phyloP scores from a whole-genome alignment of 2,888 invertebrate species.

The Diarsia rubi region DNA sequence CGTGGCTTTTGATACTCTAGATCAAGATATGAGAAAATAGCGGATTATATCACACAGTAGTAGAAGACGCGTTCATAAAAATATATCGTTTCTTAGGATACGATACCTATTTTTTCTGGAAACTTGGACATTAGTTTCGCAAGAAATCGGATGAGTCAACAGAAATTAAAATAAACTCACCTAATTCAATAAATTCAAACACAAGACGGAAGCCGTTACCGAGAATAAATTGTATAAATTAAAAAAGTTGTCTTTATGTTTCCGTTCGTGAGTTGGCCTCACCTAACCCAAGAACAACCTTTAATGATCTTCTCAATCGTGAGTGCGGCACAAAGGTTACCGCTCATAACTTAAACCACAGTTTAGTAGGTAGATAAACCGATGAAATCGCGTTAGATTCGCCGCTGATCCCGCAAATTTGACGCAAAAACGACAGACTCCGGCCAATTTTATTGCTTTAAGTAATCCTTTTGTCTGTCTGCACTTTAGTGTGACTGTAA shows the following conservation, averaged over 20 bases:
- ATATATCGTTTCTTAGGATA: background rate
- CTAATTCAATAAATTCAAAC: conserved; percentile 4
- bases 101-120: background rate
- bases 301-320: background rate
- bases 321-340: background rate
- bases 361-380: conserved; percentile 67
- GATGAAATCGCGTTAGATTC: conserved; percentile 72
- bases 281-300: background rate
- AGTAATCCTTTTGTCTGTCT: conserved; percentile 64
- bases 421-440: conserved; percentile 69
- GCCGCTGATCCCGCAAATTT: conserved; percentile 67
- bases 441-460: conserved; percentile 70
- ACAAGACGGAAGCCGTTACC: background rate
- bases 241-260: background rate
- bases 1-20: conserved; percentile 37
- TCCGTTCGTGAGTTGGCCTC: background rate
- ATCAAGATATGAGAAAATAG: conserved; percentile 30
- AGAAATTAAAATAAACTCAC: conserved; percentile 5
- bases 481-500: conserved; percentile 57
- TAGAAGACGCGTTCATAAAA: background rate
- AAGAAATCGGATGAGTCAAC: conserved; percentile 10
- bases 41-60: conserved; percentile 12
- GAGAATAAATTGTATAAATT: background rate
- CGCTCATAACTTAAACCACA: conserved; percentile 43
- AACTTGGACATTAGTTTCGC: conserved; percentile 5